A percentile compares a stretch with the other conserved stretches of the same genome.
phyloP scores from a whole-genome alignment of 2,797 vertebrate genomes.

The Danio tinwini region DNA sequence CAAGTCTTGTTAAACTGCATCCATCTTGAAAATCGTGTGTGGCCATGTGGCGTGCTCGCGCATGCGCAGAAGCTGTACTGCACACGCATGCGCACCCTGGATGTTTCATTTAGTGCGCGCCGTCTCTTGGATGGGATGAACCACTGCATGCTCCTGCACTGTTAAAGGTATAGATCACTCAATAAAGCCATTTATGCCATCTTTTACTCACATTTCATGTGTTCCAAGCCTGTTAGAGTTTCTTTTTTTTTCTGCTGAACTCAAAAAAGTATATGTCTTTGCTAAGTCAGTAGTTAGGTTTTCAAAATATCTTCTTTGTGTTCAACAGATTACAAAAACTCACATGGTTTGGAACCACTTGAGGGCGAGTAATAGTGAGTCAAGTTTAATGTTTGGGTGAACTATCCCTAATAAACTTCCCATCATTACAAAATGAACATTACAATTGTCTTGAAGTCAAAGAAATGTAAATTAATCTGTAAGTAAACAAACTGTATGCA shows the following conservation, averaged over 20 bases:
- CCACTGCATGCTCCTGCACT: background rate
- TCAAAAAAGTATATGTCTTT: background rate
- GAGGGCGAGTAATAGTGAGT: background rate
- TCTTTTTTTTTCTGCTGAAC: background rate
- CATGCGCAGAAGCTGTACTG: background rate
- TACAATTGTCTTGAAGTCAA: too few species aligned
- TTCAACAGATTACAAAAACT: background rate
- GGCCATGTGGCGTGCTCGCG: constrained; percentile 18
- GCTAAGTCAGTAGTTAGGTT: too few species aligned
- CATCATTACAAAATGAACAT: too few species aligned
- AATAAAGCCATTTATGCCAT: too few species aligned
- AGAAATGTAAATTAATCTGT: too few species aligned
- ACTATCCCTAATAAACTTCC: too few species aligned
- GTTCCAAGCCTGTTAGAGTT: too few species aligned
- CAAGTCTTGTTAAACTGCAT: background rate
- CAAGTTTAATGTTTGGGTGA: too few species aligned
- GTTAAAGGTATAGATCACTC: background rate
- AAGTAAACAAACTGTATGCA: too few species aligned
- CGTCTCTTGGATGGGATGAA: constrained; percentile 21
- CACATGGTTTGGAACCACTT: background rate
- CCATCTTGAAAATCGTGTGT: constrained; percentile 9
- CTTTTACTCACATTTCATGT: too few species aligned
- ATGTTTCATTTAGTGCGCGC: background rate
- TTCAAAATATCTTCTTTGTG: too few species aligned
- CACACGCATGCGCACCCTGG: background rate